phyloP scores from a whole-genome alignment of 1,140 invertebrate species.

The Conus betulinus region DNA sequence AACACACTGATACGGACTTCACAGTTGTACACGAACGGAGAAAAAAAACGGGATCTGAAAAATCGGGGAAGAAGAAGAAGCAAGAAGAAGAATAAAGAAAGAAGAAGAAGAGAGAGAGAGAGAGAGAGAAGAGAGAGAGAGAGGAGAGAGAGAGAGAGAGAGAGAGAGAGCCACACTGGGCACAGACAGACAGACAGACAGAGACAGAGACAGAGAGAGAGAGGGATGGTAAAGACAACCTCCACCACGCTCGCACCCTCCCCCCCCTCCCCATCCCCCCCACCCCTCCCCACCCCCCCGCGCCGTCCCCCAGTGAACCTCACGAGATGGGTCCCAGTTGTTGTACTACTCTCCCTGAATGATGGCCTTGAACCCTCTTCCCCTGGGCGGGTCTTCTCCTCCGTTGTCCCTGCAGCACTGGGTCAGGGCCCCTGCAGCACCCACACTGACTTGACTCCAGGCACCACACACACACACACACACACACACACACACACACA shows the following conservation, averaged over 20 bases:
- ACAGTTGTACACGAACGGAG: too few relatives aligned
- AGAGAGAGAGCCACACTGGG: background rate
- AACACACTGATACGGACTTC: too few relatives aligned
- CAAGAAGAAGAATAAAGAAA: too few relatives aligned
- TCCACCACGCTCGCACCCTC: too few relatives aligned
- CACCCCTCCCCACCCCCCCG: too few relatives aligned
- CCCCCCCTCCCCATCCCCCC: too few relatives aligned
- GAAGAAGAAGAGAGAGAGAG: background rate
- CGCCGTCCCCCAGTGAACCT: conserved; percentile 44
- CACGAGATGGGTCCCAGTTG: conserved; percentile 87
- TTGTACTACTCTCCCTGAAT: conserved; percentile 80
- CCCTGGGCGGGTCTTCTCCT: conserved; percentile 74
- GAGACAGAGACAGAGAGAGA: too few relatives aligned
- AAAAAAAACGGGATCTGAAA: too few relatives aligned
- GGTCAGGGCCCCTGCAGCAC: conserved; percentile 13
- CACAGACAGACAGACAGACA: conserved; percentile 4
- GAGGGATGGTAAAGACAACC: too few relatives aligned
- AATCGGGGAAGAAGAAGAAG: too few relatives aligned
- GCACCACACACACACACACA: background rate
- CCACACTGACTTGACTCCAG: background rate
- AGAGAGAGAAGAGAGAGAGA: conserved; percentile 6
- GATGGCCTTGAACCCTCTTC: conserved; percentile 67
- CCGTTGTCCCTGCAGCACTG: conserved; percentile 27
- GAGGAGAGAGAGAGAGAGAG: background rate
- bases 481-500: conserved; percentile 13